phyloP scores from a whole-genome alignment of 2,888 invertebrate species.

The Onchidella celtica region DNA sequence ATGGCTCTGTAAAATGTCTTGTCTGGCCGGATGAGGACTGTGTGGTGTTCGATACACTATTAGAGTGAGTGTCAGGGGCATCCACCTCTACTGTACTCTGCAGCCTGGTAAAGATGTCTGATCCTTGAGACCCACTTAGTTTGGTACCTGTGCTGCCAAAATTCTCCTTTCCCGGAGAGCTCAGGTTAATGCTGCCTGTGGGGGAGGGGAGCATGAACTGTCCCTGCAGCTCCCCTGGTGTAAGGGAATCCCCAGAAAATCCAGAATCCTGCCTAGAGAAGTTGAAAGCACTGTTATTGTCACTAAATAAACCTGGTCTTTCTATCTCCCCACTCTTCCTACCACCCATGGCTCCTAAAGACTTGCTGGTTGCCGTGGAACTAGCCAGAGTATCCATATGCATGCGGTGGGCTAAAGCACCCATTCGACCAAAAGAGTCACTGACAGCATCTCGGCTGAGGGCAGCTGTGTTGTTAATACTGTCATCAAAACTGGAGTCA shows the following conservation, averaged over 20 bases:
- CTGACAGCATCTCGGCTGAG: slow-evolving; percentile 30
- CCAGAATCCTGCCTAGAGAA: slow-evolving; percentile 33
- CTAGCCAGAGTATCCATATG: slow-evolving; percentile 23
- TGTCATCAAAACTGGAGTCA: slow-evolving; percentile 46
- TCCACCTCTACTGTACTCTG: background rate
- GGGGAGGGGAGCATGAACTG: background rate
- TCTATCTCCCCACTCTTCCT: slow-evolving; percentile 14
- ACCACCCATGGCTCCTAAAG: background rate
- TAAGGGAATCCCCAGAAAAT: slow-evolving; percentile 15
- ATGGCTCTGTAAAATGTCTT: slow-evolving; percentile 22
- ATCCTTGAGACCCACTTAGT: background rate
- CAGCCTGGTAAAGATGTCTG: background rate
- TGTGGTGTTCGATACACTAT: too few relatives aligned
- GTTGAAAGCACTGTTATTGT: slow-evolving; percentile 34
- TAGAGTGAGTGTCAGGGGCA: background rate
- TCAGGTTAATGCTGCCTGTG: slow-evolving; percentile 17
- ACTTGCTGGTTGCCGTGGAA: background rate
- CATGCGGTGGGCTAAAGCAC: slow-evolving; percentile 2
- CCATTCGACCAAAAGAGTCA: slow-evolving; percentile 30
- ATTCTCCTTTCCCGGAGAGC: slow-evolving; percentile 48
- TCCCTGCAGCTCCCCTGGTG: background rate
- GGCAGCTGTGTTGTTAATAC: background rate
- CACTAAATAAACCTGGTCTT: slow-evolving; percentile 48
- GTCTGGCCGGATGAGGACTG: background rate
- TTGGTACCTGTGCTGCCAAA: slow-evolving; percentile 5